Conservation (phyloP, 1,140 invertebrate genomes). For the Pemphigus obesinymphae region DNA sequence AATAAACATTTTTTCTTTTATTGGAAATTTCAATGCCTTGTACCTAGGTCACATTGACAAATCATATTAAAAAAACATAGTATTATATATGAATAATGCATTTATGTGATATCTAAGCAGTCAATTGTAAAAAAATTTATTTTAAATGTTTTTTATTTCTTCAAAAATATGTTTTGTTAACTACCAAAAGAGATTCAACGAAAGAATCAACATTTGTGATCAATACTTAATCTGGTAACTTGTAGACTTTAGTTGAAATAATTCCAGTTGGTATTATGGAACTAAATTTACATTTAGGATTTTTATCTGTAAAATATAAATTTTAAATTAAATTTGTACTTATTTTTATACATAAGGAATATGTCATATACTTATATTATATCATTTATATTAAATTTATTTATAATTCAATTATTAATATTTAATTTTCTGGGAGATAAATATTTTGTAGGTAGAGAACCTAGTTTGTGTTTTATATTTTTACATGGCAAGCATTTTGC, state of each 20-base stretch:
- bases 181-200: background rate
- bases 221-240: background rate
- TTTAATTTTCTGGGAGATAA: background rate
- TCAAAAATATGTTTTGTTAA: background rate
- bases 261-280: background rate
- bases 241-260: background rate
- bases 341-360: background rate
- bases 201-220: background rate
- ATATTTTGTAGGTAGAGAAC: background rate
- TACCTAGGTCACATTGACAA: no score
- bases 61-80: no score
- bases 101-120: no score
- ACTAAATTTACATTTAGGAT: background rate
- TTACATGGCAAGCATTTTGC: background rate
- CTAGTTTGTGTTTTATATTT: background rate
- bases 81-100: no score
- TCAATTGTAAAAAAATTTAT: no score
- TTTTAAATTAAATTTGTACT: background rate
- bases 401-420: background rate
- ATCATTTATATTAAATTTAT: no score
- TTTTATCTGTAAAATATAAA: background rate
- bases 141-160: background rate
- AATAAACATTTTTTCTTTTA: no score
- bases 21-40: no score
- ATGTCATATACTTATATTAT: no score